phyloP scores from a whole-genome alignment of 2,113 vertebrate genomes.

The Sylvietta virens region DNA sequence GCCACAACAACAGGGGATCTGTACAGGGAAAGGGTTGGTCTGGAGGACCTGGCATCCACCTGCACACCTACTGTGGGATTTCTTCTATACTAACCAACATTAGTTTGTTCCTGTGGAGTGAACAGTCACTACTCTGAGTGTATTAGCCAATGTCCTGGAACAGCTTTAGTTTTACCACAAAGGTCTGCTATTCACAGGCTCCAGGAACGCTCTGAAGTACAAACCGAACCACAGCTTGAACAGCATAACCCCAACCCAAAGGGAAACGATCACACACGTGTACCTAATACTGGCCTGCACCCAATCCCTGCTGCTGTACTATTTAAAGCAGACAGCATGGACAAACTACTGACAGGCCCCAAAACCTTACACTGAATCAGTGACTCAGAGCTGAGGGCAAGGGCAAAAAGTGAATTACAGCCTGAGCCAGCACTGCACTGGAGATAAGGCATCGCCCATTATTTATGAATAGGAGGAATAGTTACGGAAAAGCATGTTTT shows the following conservation, averaged over 20 bases:
- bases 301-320: background rate
- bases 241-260: background rate
- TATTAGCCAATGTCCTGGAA: background rate
- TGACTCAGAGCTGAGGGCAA: background rate
- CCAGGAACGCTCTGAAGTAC: background rate
- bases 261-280: rapidly evolving
- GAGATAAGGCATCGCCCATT: background rate
- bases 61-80: background rate
- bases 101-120: background rate
- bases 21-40: background rate
- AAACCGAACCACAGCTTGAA: background rate
- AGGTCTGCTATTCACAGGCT: background rate
- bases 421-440: background rate
- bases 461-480: background rate
- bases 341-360: background rate
- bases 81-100: background rate
- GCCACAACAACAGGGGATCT: background rate
- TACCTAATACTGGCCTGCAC: background rate
- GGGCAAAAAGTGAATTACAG: background rate
- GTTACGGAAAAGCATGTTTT: background rate
- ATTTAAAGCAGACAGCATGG: background rate
- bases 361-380: background rate
- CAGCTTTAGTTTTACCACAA: background rate
- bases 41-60: background rate
- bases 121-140: background rate